Conservation (phyloP, 2,113 vertebrate genomes). For the Ibidorhyncha struthersii region DNA sequence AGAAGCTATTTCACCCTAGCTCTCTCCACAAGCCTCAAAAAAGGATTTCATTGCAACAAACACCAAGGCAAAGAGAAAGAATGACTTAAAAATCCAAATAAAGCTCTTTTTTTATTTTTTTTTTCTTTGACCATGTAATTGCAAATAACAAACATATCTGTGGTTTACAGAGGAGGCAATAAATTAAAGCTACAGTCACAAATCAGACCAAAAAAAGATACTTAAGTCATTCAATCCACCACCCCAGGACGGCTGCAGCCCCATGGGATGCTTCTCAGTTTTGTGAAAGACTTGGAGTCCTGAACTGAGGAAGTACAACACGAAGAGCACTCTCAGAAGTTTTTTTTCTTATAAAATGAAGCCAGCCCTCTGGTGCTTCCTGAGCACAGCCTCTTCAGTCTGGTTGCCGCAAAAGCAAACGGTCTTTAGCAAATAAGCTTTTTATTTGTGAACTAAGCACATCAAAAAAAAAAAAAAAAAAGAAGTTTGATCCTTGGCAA, state of each 20-base stretch:
- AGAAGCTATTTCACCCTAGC: not conserved
- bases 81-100: constrained; percentile 43
- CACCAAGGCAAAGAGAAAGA: not conserved
- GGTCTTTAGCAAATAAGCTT: not conserved
- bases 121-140: not conserved
- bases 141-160: constrained; percentile 57
- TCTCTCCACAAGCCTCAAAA: not conserved
- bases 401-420: not conserved
- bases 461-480: not conserved
- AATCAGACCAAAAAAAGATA: constrained; percentile 37
- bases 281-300: constrained; percentile 18
- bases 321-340: not conserved
- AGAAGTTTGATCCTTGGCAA: not conserved
- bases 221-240: constrained; percentile 35
- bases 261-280: not conserved
- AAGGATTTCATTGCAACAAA: constrained; percentile 3
- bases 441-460: not conserved
- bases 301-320: not conserved
- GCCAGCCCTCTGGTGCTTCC: not conserved
- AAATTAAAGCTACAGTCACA: constrained; percentile 30
- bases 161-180: constrained; percentile 45
- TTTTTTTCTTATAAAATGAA: not conserved
- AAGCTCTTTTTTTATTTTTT: not conserved
- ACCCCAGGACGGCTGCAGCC: not conserved
- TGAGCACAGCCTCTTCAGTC: not conserved